phyloP scores from a whole-genome alignment of 2,888 invertebrate genomes.

The Diaphora mendica region DNA sequence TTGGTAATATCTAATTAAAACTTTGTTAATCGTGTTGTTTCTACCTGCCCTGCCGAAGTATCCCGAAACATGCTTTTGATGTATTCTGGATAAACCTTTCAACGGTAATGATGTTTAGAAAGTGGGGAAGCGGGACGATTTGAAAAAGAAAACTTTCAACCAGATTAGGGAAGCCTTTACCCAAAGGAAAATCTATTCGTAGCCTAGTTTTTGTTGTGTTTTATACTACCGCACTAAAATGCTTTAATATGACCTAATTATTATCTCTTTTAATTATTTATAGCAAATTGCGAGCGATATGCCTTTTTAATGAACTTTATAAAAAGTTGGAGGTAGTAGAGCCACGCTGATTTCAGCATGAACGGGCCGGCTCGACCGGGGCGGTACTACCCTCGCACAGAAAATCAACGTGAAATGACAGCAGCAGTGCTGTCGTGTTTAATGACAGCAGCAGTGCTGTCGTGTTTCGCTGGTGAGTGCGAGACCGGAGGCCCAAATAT shows the following conservation, averaged over 20 bases:
- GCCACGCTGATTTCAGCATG: too few relatives aligned
- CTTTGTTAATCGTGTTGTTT: conserved; percentile 9
- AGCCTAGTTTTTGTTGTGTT: background rate
- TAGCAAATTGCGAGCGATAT: background rate
- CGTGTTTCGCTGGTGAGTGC: too few relatives aligned
- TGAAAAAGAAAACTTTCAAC: too few relatives aligned
- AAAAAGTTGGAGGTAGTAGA: too few relatives aligned
- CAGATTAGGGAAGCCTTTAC: background rate
- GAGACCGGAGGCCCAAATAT: too few relatives aligned
- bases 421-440: too few relatives aligned
- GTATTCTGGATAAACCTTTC: background rate
- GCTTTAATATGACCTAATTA: background rate
- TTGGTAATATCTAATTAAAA: conserved; percentile 15
- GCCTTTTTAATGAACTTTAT: conserved; percentile 11
- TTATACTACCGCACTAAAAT: background rate
- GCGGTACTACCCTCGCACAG: too few relatives aligned
- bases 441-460: too few relatives aligned
- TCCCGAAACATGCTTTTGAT: background rate
- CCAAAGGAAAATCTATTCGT: background rate
- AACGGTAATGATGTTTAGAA: background rate
- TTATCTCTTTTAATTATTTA: background rate
- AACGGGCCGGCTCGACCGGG: too few relatives aligned
- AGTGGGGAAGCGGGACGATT: background rate
- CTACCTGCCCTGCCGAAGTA: background rate
- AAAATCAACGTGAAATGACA: too few relatives aligned